Base-by-base conservation (phyloP, 2,113 vertebrate genomes). In the Sciurus niger region DNA sequence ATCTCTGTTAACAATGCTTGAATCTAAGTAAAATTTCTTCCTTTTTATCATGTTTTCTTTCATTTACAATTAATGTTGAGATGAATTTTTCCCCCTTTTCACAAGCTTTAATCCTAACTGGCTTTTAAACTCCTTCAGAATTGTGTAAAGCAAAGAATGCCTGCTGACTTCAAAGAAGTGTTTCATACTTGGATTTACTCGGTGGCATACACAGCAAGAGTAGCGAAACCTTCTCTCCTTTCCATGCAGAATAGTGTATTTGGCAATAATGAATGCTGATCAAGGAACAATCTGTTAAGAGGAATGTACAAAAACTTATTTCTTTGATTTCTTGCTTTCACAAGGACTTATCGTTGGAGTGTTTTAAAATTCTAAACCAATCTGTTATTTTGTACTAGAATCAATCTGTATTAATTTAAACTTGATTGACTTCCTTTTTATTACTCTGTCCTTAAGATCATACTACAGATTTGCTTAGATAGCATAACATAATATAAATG, bases 101-200 rank as follows among this genome's bases (percentile, higher is more conserved):
- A 24, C 46, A 92, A 93, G 9, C 32, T 89, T 95, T 95, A 97
- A 97, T 97, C 96, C 89, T 88, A 51, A 96, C 70, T 90, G 70
- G 78, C n/a, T 93, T 96, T 74, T 97, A 96, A 96, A 88, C 95
- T 83, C 40, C 58, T 94, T 93, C 79, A 94, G 91, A 96, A 92
- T 91, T 96, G 84, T 96, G 77, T 89, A 70, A 97, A 96, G 91
- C 40, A 89, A 93, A 97, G 83, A 95, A 97, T 80, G 70, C 93
- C 84, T 82, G 84, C 79, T 91, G 72, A 97, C 90, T 96, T 98
- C 91, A 97, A 97, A 98, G 94, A 63, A 51, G 2, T 20, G 17
- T 77, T 96, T 92, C 70, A 73, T 58, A 80, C 77, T 97, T 83
- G 60, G 85, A 76, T 95, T 90, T 96, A 82, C 85, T 79, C 43